phyloP scores from a whole-genome alignment of 2,888 invertebrate genomes.

The Thymelicus acteon region DNA sequence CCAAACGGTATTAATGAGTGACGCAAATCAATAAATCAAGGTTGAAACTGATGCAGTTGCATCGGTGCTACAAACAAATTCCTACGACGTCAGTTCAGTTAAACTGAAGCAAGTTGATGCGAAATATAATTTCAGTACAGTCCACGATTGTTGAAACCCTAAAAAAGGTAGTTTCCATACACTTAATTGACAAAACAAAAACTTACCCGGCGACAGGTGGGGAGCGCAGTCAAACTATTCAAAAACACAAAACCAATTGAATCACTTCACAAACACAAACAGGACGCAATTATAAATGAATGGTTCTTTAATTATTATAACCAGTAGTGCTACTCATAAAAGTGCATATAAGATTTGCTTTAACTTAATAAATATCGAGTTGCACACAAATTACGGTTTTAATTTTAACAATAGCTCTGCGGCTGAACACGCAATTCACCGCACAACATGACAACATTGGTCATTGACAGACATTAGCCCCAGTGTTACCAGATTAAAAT shows the following conservation, averaged over 20 bases:
- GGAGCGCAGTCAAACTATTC: constrained; percentile 44
- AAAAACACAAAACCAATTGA: constrained; percentile 44
- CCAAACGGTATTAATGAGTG: constrained; percentile 32
- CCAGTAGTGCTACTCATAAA: constrained; percentile 5
- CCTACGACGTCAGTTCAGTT: background rate
- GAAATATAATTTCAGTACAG: background rate
- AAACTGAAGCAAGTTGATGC: background rate
- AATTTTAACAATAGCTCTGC: background rate
- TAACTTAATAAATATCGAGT: background rate
- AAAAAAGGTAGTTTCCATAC: constrained; percentile 18
- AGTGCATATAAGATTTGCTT: background rate
- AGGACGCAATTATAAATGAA: background rate
- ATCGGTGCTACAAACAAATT: constrained; percentile 52
- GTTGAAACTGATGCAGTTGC: constrained; percentile 61
- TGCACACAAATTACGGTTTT: background rate
- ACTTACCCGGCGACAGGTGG: constrained; percentile 78
- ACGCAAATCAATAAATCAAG: constrained; percentile 68
- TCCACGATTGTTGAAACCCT: background rate
- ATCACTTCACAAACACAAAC: constrained; percentile 43
- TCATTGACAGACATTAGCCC: no score
- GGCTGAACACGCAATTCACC: background rate
- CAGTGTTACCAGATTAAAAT: no score
- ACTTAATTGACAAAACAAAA: constrained; percentile 45
- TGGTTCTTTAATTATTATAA: background rate
- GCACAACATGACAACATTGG: no score